These are phyloP conservation scores for Anoplopoma fimbria DNA, from an alignment of 2,113 vertebrate genomes.

Conservation along the genomic window DNA sequence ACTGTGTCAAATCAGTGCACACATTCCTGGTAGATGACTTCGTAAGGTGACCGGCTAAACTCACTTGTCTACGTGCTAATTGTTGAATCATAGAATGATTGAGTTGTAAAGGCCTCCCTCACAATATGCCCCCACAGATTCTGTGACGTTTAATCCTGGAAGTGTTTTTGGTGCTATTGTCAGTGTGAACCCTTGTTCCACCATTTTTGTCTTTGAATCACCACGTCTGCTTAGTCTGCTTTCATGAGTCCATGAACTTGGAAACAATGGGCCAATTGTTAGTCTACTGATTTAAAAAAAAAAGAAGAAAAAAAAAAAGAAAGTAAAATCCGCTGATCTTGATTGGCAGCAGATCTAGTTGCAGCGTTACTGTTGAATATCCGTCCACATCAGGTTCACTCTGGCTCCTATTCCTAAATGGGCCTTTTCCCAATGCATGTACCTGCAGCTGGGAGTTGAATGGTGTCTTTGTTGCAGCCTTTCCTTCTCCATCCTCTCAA, in stretches of 20 bases:
- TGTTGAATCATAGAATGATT: background rate
- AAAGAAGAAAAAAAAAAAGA: background rate
- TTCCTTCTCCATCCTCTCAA: background rate
- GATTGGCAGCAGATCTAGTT: slow-evolving; percentile 4
- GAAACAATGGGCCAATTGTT: background rate
- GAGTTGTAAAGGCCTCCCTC: background rate
- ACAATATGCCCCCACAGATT: background rate
- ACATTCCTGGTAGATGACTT: background rate
- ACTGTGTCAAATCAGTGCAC: background rate
- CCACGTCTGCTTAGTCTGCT: too few relatives aligned
- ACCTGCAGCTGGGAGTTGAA: background rate
- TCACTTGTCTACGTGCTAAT: background rate
- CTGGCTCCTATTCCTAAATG: background rate
- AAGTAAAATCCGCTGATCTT: background rate
- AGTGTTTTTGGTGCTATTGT: background rate
- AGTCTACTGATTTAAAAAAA: background rate
- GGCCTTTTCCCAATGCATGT: background rate
- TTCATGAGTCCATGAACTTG: background rate
- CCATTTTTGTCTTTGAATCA: background rate
- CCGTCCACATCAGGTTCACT: background rate
- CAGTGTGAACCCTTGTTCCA: slow-evolving; percentile 1
- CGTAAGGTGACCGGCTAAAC: too few relatives aligned
- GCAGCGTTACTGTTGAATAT: background rate
- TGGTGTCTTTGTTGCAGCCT: background rate
- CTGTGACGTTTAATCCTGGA: background rate